These are phyloP conservation scores for Macrochelys suwanniensis DNA, from an alignment of 2,797 vertebrate species.

Conservation along the genomic window DNA sequence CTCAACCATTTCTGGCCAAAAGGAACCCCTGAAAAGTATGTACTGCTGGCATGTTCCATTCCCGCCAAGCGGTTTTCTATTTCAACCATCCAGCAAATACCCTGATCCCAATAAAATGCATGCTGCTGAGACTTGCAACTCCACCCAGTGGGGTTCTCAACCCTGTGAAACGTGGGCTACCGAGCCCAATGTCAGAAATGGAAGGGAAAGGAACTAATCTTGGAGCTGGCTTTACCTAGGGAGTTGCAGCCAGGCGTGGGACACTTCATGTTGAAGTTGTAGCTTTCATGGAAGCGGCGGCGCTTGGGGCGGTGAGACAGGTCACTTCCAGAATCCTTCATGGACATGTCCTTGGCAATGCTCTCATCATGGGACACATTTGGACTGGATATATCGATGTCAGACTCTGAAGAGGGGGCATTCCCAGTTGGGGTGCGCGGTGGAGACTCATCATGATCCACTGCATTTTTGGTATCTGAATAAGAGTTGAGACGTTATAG, in stretches of 20 bases:
- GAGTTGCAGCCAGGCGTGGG: conserved; percentile 99
- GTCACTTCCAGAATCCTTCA: conserved; percentile 96
- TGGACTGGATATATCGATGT: conserved; percentile 98
- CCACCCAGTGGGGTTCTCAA: not conserved
- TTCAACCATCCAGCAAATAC: fast-evolving
- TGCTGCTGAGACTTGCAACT: fast-evolving
- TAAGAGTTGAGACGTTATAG: conserved; percentile 34
- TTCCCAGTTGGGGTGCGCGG: conserved; percentile 98
- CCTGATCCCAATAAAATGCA: fast-evolving
- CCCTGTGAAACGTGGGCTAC: fast-evolving
- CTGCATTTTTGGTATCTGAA: conserved; percentile 91
- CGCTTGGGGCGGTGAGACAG: conserved; percentile 96
- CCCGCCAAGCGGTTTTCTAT: not conserved
- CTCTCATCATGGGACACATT: conserved; percentile 97
- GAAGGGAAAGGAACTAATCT: not conserved
- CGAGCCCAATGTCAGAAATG: not conserved
- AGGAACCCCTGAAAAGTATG: not conserved
- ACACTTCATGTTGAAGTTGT: conserved; percentile 99
- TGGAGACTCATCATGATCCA: conserved; percentile 96
- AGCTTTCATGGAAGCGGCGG: conserved; percentile 97
- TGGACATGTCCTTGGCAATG: conserved; percentile 92
- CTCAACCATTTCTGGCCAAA: not conserved
- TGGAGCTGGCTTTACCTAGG: conserved; percentile 83
- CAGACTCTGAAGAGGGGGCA: conserved; percentile 98
- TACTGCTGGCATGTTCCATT: fast-evolving